These are phyloP conservation scores for Zosterops pallidus DNA, from an alignment of 2,113 vertebrate species.

Conservation along the genomic window DNA sequence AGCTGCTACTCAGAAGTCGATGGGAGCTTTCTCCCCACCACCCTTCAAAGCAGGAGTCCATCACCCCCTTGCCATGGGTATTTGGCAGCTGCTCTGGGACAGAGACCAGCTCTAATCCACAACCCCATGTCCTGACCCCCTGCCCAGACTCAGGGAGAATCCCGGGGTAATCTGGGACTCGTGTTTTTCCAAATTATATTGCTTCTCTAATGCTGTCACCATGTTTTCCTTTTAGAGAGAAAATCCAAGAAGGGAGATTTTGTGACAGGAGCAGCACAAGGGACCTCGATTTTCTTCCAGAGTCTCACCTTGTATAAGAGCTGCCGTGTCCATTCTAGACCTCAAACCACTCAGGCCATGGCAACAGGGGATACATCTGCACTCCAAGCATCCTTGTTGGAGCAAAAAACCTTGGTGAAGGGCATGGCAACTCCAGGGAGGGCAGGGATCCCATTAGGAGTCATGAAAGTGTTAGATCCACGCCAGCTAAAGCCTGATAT, in stretches of 20 bases:
- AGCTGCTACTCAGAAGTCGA: neutral
- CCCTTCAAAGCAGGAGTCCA: neutral
- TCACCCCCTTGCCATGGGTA: neutral
- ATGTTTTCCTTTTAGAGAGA: neutral
- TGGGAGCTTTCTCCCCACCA: neutral
- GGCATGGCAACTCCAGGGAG: neutral
- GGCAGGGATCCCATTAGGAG: neutral
- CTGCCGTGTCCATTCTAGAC: neutral
- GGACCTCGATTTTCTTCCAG: neutral
- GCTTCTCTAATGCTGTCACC: neutral
- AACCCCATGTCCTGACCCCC: neutral
- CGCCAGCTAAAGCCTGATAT: neutral
- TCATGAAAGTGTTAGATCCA: neutral
- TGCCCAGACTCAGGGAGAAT: neutral
- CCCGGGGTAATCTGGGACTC: accelerated
- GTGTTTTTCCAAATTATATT: accelerated
- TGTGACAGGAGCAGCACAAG: neutral
- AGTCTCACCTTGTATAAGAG: neutral
- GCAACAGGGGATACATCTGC: neutral
- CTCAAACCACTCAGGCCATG: neutral
- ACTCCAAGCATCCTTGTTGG: neutral
- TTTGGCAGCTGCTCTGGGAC: neutral
- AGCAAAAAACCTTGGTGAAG: neutral
- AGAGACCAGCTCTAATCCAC: neutral
- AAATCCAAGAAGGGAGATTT: neutral